Evolutionary conservation across 2,797 vertebrate species (phyloP).

Genomic region (Sebastes reedi): DNA sequence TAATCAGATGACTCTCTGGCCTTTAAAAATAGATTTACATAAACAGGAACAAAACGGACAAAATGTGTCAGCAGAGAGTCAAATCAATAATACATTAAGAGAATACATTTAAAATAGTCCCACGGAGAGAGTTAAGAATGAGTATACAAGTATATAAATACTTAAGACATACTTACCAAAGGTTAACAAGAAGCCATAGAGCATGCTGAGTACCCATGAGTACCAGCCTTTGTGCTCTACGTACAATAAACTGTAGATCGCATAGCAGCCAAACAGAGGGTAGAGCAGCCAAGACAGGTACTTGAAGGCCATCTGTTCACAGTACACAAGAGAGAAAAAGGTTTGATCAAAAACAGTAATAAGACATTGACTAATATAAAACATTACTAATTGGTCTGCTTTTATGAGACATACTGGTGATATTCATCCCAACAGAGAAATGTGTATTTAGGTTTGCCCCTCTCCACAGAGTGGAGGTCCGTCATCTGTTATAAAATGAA

Average conservation of each 20-base stretch:
- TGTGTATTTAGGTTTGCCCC: too few relatives aligned
- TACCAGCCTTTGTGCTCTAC: constrained; percentile 99
- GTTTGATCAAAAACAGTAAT: not conserved
- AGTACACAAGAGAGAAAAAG: not conserved
- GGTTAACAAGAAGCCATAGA: constrained; percentile 96
- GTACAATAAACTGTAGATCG: constrained; percentile 94
- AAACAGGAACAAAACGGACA: not conserved
- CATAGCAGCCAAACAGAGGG: constrained; percentile 94
- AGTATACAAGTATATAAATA: not conserved
- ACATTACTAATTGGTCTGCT: not conserved
- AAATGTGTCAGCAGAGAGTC: not conserved
- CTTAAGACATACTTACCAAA: constrained; percentile 88
- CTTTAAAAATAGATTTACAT: constrained; percentile 12
- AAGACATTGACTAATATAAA: not conserved
- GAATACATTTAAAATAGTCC: not conserved
- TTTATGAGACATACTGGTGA: not conserved
- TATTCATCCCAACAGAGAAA: not conserved
- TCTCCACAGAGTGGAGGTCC: too few relatives aligned
- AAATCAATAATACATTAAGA: not conserved
- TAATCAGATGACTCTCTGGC: not conserved
- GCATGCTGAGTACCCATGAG: constrained; percentile 96
- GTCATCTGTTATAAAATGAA: not conserved
- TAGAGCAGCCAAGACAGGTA: constrained; percentile 96
- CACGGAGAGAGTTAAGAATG: not conserved
- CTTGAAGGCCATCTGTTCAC: constrained; percentile 92